Percentiles rank a stretch among this genome's conserved stretches.
phyloP scores from a whole-genome alignment of 1,140 invertebrate genomes.

The Calosoma granatense region DNA sequence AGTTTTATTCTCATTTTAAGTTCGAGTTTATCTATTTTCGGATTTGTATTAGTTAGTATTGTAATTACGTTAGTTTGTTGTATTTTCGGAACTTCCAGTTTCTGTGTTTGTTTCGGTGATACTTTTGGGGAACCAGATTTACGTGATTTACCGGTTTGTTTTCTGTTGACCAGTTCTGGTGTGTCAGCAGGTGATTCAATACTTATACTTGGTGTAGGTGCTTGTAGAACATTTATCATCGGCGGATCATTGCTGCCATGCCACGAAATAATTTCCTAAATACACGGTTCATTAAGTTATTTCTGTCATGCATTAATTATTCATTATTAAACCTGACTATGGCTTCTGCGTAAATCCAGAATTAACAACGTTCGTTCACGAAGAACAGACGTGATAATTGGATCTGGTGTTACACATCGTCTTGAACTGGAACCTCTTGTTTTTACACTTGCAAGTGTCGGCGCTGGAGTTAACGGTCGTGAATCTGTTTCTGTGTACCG shows the following conservation, averaged over 20 bases:
- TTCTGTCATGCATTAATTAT: neutral
- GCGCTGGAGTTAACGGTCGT: conserved; percentile 59
- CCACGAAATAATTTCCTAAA: conserved; percentile 23
- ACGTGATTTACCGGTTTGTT: neutral
- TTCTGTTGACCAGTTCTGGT: neutral
- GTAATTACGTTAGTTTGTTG: too few relatives aligned
- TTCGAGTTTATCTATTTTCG: too few relatives aligned
- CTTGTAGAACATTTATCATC: conserved; percentile 25
- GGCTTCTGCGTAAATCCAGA: conserved; percentile 43
- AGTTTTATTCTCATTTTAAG: too few relatives aligned
- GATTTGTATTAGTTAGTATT: too few relatives aligned
- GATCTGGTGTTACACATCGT: conserved; percentile 41
- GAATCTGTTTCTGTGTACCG: conserved; percentile 73
- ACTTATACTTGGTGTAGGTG: conserved; percentile 17
- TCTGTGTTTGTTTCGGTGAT: neutral
- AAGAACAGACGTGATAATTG: conserved; percentile 24
- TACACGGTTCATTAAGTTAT: neutral
- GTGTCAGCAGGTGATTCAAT: neutral
- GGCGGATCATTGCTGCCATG: conserved; percentile 24
- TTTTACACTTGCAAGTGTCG: conserved; percentile 52
- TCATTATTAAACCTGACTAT: conserved; percentile 39
- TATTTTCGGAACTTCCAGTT: neutral
- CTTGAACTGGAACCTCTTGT: conserved; percentile 34
- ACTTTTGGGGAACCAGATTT: neutral
- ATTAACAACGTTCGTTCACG: conserved; percentile 33